Evolutionary conservation across 92 coral and sea anemone genomes (phyloP), one percentile per base, ranked within the genome.

Genomic region (Paragorgia papillata): DNA sequence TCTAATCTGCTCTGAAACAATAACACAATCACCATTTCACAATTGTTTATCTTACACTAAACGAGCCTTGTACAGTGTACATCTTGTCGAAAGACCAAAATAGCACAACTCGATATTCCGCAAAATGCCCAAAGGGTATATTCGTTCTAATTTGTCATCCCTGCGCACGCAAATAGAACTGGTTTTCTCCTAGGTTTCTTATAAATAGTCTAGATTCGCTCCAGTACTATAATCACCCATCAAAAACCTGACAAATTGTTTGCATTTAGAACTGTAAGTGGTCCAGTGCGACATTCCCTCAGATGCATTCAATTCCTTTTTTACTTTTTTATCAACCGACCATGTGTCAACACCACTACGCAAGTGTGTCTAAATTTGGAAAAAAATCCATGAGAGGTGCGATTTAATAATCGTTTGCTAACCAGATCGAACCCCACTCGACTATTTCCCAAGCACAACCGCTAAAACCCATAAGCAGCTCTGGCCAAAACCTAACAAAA

Each of bases 331-430:
- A 68, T 68, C 75, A 49, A n/a, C 24, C 9, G 8, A 54, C 21
- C 48, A 55, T 71, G 64, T 71, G 78, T 71, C 78, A 71, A 71
- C 78, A 71, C 78, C 14, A 15, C 1, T 2, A 26, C 32, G 5
- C 49, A 19, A 33, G 48, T 29, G 63, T 71, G 78, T 63, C 78
- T 71, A 71, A 71, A 71, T 71, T 71, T 71, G 78, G 78, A 57
- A 22, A 35, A n/a, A 51, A 71, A 71, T 33, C 21, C 28, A 31
- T 29, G 27, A 6, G 50, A 39, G 27, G 51, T 34, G 48, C 24
- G 33, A 53, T 33, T 31, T 71, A 30, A 54, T 44, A 68, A 48
- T 48, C 75, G 41, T 40, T 21, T 21, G 28, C 29, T 44, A 44
- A 68, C 75, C 58, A 25, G 32, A 21, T 25, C n/a, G 40, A 1